These are phyloP conservation scores for Coranthus polyacanthus DNA, from an alignment of 2,797 vertebrate species.

Conservation along the genomic window DNA sequence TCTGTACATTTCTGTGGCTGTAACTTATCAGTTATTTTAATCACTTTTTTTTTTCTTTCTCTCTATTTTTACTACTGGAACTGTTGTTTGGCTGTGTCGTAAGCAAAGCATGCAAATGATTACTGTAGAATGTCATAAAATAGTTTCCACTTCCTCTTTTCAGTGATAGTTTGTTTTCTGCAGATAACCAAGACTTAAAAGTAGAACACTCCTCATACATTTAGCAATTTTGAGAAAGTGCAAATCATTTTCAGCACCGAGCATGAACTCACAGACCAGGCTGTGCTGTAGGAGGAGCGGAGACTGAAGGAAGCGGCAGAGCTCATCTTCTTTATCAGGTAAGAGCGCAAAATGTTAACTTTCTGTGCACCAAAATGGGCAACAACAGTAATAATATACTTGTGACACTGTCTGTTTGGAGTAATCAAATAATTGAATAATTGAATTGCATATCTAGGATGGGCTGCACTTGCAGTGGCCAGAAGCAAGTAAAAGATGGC, in stretches of 20 bases:
- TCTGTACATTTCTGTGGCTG: constrained; percentile 2
- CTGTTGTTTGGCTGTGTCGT: background rate
- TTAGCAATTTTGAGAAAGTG: background rate
- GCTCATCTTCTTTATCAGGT: constrained; percentile 68
- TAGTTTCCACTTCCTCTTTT: constrained; percentile 62
- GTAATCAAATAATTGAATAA: background rate
- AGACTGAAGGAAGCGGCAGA: constrained; percentile 51
- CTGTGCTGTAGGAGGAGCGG: constrained; percentile 48
- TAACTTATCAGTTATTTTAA: constrained; percentile 11
- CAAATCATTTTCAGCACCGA: constrained; percentile 27
- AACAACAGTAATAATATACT: too few species aligned
- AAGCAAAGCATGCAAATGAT: constrained; percentile 28
- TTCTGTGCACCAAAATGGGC: too few species aligned
- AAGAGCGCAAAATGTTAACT: background rate
- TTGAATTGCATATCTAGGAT: constrained; percentile 64
- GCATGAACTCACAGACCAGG: constrained; percentile 62
- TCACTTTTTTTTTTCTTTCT: background rate
- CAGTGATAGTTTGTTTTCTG: background rate
- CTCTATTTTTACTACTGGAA: constrained; percentile 6
- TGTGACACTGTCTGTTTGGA: background rate
- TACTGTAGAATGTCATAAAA: background rate
- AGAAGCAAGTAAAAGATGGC: constrained; percentile 40
- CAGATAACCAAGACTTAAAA: background rate
- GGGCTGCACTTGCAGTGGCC: constrained; percentile 79
- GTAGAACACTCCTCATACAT: background rate